Percentiles rank a stretch among this genome's conserved stretches.
phyloP scores from a whole-genome alignment of 1,140 invertebrate species.

The Globodera rostochiensis region DNA sequence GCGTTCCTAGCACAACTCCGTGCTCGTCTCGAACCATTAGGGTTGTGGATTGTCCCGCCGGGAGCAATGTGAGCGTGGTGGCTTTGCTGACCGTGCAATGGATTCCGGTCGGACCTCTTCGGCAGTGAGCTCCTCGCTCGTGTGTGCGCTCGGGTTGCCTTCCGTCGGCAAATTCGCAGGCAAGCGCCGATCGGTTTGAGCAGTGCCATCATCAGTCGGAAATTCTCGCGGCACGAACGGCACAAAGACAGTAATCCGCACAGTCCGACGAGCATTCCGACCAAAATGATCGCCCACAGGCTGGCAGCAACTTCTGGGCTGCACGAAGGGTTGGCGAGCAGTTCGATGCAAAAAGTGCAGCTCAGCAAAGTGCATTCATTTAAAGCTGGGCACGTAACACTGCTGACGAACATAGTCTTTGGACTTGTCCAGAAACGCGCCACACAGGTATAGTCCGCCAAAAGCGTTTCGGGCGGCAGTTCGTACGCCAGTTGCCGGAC shows the following conservation, averaged over 20 bases:
- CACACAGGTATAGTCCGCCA: neutral
- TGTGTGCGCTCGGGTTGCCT: too few relatives aligned
- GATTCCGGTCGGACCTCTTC: too few relatives aligned
- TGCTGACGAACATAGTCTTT: neutral
- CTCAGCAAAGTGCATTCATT: neutral
- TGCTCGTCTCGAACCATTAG: too few relatives aligned
- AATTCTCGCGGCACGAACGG: neutral
- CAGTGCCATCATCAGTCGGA: neutral
- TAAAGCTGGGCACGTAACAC: neutral
- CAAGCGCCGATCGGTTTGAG: neutral
- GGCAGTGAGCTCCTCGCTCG: too few relatives aligned
- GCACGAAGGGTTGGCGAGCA: neutral
- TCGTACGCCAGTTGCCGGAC: neutral
- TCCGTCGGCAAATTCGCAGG: too few relatives aligned
- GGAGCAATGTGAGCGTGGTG: too few relatives aligned
- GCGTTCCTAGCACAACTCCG: too few relatives aligned
- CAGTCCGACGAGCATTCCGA: neutral
- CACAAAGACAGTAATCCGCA: neutral
- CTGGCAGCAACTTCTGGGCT: neutral
- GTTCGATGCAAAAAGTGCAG: slow-evolving; percentile 1
- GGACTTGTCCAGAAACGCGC: neutral
- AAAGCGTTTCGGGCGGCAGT: neutral
- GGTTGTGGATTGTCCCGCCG: too few relatives aligned
- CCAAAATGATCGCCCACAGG: neutral
- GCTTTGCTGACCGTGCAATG: too few relatives aligned